Base-by-base conservation (phyloP, 2,113 vertebrate genomes). In the Theristicus caerulescens region DNA sequence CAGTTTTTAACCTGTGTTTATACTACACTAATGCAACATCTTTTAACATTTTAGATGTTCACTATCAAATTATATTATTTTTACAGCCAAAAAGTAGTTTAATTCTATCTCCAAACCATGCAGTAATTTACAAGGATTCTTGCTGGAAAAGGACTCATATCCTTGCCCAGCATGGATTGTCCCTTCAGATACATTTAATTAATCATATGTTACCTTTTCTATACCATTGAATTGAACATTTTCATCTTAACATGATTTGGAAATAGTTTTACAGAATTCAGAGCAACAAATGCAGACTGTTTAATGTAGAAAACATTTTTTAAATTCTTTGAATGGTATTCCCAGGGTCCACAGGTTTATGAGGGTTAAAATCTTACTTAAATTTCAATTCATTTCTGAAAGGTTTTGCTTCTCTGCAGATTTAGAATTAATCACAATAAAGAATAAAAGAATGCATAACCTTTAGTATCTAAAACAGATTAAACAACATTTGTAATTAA, bases 401-500 rank as follows among this genome's bases (percentile, higher is more conserved):
- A 95, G 44, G 42, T 92, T 96, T 70, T 93, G 15, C 47, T 92
- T 96, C 71, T 86, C 44, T 84, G 22, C 42, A 93, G 92, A 84
- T 69, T 97, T 93, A 87, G n/a, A 95, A 94, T 93, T 96, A 96
- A 94, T 97, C 64, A 97, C 52, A 86, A 57, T 52, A 54, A 85
- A 78, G 88, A 96, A 93, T 91, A 62, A 93, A 97, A 84, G 46
- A 93, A 95, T 67, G 86, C 61, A 78, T 96, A 97, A 98, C 93
- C 91, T 98, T 98, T 97, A 95, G 65, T 72, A 93, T 95, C 67
- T 92, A 94, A 97, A 97, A 64, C 20, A 96, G 87, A 95, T 97
- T 94, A 91, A 90, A 95, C 76, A 97, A 95, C 67, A 91, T 96
- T 96, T 96, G 29, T 86, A 96, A 98, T 98, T 97, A 98, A 96